phyloP scores from a whole-genome alignment of 2,113 vertebrate genomes.

The Hypocryptadius cinnamomeus region DNA sequence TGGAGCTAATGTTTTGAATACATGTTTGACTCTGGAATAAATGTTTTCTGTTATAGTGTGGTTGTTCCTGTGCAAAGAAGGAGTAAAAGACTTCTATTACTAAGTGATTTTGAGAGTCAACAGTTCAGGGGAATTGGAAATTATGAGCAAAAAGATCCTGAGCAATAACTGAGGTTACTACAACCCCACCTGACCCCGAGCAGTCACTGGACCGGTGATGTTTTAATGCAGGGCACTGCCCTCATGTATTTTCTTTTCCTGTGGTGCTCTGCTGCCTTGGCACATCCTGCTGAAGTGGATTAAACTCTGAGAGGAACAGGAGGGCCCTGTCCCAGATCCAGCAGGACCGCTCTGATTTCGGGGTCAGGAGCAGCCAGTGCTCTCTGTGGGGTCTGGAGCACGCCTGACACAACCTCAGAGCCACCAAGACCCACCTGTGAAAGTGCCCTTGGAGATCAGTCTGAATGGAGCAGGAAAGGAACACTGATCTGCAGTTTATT shows the following conservation, averaged over 20 bases:
- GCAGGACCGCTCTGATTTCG: neutral
- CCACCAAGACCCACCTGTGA: neutral
- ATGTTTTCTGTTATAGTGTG: constrained; percentile 1
- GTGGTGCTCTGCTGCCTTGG: neutral
- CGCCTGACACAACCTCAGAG: neutral
- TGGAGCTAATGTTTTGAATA: constrained; percentile 48
- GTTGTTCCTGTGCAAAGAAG: neutral
- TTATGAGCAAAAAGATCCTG: neutral
- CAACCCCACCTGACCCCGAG: neutral
- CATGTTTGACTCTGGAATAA: constrained; percentile 27
- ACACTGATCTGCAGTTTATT: neutral
- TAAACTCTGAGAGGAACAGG: accelerated
- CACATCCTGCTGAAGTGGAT: neutral
- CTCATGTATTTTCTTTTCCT: neutral
- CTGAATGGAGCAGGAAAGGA: neutral
- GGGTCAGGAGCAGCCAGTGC: neutral
- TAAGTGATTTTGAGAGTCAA: neutral
- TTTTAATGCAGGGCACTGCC: neutral
- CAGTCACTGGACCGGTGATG: neutral
- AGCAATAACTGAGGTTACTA: neutral
- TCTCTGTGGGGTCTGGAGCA: neutral
- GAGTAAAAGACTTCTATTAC: neutral
- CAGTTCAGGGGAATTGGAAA: neutral
- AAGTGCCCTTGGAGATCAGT: neutral
- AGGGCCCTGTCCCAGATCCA: neutral